Evolutionary conservation across 2,888 invertebrate genomes (phyloP).

Genomic region (Metopia argyrocephala): DNA sequence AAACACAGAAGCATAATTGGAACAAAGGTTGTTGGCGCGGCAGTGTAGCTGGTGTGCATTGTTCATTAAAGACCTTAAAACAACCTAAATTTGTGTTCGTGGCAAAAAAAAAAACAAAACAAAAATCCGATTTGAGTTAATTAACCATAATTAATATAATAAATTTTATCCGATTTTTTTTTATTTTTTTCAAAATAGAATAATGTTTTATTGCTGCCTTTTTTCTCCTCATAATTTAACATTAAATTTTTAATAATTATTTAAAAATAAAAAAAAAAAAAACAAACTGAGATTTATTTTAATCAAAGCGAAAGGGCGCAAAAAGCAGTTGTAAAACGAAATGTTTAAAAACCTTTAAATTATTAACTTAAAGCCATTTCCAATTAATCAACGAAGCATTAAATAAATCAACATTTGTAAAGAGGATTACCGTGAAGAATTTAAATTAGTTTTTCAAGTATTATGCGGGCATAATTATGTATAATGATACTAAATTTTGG

Average conservation of each 20-base stretch:
- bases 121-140: constrained; percentile 55
- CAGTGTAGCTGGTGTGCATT: background rate
- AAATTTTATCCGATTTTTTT: constrained; percentile 34
- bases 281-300: too few relatives aligned
- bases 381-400: constrained; percentile 50
- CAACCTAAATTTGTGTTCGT: constrained; percentile 49
- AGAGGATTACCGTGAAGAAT: constrained; percentile 27
- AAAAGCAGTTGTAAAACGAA: too few relatives aligned
- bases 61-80: constrained; percentile 27
- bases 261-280: background rate
- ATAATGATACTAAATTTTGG: too few relatives aligned
- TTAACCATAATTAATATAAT: constrained; percentile 57
- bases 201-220: constrained; percentile 12
- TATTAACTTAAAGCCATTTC: constrained; percentile 5
- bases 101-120: too few relatives aligned
- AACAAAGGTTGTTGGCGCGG: background rate
- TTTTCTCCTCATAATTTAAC: constrained; percentile 39
- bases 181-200: too few relatives aligned
- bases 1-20: constrained; percentile 18
- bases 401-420: constrained; percentile 52
- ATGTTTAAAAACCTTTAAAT: background rate
- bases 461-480: background rate
- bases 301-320: too few relatives aligned
- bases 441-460: background rate
- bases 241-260: constrained; percentile 32